Evolutionary conservation across 2,113 vertebrate genomes (phyloP).

Genomic region (Pangasianodon hypophthalmus): DNA sequence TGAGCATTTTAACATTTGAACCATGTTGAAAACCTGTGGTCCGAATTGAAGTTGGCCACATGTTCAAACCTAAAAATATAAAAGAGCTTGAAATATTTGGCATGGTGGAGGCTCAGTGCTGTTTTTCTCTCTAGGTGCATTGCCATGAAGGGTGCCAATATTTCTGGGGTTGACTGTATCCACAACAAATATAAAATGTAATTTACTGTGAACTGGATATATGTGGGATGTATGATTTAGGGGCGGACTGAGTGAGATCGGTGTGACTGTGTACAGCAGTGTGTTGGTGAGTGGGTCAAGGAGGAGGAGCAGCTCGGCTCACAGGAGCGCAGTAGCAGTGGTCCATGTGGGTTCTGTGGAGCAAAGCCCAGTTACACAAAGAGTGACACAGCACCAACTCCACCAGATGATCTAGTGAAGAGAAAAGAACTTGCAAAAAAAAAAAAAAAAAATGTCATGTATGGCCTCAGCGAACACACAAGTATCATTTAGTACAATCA

Average conservation of each 20-base stretch:
- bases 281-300: constrained; percentile 77
- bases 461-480: not conserved
- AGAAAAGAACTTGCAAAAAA: not conserved
- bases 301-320: constrained; percentile 62
- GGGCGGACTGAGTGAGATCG: constrained; percentile 64
- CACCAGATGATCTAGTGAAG: constrained; percentile 72
- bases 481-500: not conserved
- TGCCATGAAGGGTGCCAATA: not conserved
- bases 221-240: not conserved
- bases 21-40: not conserved
- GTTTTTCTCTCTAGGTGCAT: not conserved
- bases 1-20: not conserved
- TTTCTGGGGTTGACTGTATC: not conserved
- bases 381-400: constrained; percentile 79
- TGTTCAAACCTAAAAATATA: not conserved
- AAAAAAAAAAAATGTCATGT: not conserved
- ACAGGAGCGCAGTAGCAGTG: constrained; percentile 67
- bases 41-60: not conserved
- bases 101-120: not conserved
- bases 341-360: constrained; percentile 69
- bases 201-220: not conserved
- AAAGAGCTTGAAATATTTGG: not conserved
- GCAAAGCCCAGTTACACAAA: constrained; percentile 66
- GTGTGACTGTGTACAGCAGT: constrained; percentile 72
- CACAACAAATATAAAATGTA: not conserved